Evolutionary conservation across 92 coral and sea anemone species (phyloP), one percentile per base, ranked within the genome.

Genomic region (Heliopora coerulea): DNA sequence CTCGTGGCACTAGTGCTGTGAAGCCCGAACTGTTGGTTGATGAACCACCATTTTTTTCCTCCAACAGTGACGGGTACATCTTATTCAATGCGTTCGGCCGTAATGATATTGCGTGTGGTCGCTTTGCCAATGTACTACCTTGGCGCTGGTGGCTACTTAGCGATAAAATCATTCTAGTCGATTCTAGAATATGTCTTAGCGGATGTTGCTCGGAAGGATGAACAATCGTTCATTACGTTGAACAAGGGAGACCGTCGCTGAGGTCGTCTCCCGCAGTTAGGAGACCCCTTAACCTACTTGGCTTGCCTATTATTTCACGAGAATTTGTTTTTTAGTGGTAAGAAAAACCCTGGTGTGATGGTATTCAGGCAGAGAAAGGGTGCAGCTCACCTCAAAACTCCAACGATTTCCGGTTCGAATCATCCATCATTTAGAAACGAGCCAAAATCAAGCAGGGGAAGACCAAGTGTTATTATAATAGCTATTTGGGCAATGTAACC

Each of bases 351-450:
- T 46, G n/a, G 61, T 14, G 29, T 9, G 6, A 13, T 3, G 61
- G 29, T 6, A 13, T 28, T 56, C 15, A 23, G 61, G 12, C 29
- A 13, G 61, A 13, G 29, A 56, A 23, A 13, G 61, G 61, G 61
- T 56, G 61, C 61, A 56, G 61, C 61, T 56, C 3, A 23, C 30
- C 61, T 17, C 17, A 23, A 56, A 14, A 29, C 61, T 56, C 61
- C 61, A 6, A 56, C 61, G 33, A 56, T 56, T 14, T 56, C 61
- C 61, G 28, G 61, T 23, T 56, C 14, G n/a, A 46, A 46, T 46
- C n/a, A 15, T n/a, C 52, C 5, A 4, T 46, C 15, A 46, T 46
- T 37, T 37, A 37, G 42, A 37, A 37, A 4, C 11, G 42, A 37
- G 11, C 6, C 42, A 37, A 46, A 46, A 46, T 10, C 52, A 6